These are phyloP conservation scores for Axea sp. DNA, from an alignment of 2,888 invertebrate species.

Conservation along the genomic window DNA sequence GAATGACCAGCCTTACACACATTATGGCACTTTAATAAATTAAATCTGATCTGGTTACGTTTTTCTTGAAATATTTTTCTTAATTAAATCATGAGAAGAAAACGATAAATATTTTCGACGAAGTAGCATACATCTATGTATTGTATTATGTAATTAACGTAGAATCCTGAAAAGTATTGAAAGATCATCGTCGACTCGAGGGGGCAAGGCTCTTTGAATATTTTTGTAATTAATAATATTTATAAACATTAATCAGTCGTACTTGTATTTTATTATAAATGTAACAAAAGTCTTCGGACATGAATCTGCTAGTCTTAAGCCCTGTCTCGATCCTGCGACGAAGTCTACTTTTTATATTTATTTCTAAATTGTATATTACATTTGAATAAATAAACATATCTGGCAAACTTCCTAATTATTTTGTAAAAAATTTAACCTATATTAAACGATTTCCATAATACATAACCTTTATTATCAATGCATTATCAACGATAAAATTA, in stretches of 20 bases:
- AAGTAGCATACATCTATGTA: slow-evolving; percentile 28
- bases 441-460: too few relatives aligned
- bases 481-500: too few relatives aligned
- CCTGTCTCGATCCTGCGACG: slow-evolving; percentile 68
- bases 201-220: slow-evolving; percentile 61
- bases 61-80: too few relatives aligned
- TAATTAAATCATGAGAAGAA: too few relatives aligned
- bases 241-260: slow-evolving; percentile 18
- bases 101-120: slow-evolving; percentile 28
- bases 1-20: too few relatives aligned
- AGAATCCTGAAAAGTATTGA: slow-evolving; percentile 45
- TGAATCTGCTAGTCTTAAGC: slow-evolving; percentile 73
- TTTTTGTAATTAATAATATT: slow-evolving; percentile 59
- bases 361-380: slow-evolving; percentile 55
- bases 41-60: too few relatives aligned
- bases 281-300: slow-evolving; percentile 69
- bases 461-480: too few relatives aligned
- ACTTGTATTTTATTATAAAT: slow-evolving; percentile 51
- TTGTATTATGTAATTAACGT: slow-evolving; percentile 35
- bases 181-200: slow-evolving; percentile 59
- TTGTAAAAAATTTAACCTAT: background rate
- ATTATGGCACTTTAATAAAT: too few relatives aligned
- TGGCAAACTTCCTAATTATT: slow-evolving; percentile 30
- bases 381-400: slow-evolving; percentile 65
- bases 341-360: slow-evolving; percentile 62